These are phyloP conservation scores for Hofmannophila pseudospretella DNA, from an alignment of 2,888 invertebrate species.

Conservation along the genomic window DNA sequence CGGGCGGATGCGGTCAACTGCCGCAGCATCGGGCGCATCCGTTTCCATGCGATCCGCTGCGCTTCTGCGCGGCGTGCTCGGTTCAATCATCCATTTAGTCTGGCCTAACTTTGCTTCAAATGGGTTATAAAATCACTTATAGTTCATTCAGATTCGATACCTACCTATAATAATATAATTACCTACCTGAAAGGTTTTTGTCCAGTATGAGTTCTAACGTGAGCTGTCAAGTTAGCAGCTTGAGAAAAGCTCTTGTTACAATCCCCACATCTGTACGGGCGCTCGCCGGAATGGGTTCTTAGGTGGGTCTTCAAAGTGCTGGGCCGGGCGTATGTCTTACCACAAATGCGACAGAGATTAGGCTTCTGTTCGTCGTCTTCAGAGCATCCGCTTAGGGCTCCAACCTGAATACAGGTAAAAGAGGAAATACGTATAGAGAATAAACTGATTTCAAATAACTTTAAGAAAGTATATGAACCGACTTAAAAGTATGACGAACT, in stretches of 20 bases:
- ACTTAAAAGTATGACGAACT: no score
- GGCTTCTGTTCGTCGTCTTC: conserved; percentile 87
- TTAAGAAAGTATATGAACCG: no score
- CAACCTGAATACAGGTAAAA: conserved; percentile 36
- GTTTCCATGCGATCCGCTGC: no score
- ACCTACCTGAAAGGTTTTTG: conserved; percentile 93
- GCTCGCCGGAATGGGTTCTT: conserved; percentile 96
- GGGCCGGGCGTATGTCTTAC: conserved; percentile 97
- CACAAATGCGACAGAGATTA: conserved; percentile 95
- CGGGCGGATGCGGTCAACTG: no score
- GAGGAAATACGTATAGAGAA: no score
- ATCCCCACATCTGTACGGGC: conserved; percentile 92
- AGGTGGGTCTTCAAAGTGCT: conserved; percentile 98
- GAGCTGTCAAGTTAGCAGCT: conserved; percentile 98
- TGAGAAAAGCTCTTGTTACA: conserved; percentile 98
- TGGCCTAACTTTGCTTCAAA: no score
- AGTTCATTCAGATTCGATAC: conserved; percentile 98
- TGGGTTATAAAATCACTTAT: no score
- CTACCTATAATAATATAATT: conserved; percentile 42
- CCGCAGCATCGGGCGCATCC: no score
- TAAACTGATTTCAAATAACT: no score
- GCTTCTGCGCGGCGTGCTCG: no score
- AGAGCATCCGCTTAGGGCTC: conserved; percentile 77
- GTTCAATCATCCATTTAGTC: no score
- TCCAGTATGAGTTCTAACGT: conserved; percentile 96